These are phyloP conservation scores for Microplitis manilae DNA, from an alignment of 2,888 invertebrate genomes.

Conservation along the genomic window DNA sequence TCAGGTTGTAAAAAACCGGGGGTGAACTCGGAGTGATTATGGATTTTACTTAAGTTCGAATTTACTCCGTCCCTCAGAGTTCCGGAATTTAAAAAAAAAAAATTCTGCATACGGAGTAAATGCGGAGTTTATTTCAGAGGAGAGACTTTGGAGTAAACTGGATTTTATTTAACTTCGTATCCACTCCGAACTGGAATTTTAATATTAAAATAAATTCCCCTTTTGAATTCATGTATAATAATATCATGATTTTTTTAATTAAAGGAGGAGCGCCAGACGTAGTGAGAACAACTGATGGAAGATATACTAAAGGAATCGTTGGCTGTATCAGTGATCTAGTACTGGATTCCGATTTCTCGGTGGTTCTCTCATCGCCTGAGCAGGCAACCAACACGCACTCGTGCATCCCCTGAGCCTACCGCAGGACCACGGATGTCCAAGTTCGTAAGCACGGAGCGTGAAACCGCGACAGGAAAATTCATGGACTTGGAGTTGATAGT, in stretches of 20 bases:
- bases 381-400: slow-evolving; percentile 76
- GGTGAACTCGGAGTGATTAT: no score
- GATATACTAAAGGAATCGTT: slow-evolving; percentile 82
- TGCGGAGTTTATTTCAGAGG: no score
- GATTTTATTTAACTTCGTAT: no score
- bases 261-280: slow-evolving; percentile 87
- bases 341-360: slow-evolving; percentile 84
- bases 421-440: not conserved
- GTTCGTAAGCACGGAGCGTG: slow-evolving; percentile 19
- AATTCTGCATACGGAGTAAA: no score
- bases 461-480: slow-evolving; percentile 25
- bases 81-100: no score
- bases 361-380: slow-evolving; percentile 80
- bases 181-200: no score
- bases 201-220: no score
- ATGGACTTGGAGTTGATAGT: slow-evolving; percentile 7
- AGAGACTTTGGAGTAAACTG: no score
- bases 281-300: slow-evolving; percentile 79
- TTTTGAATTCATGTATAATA: no score
- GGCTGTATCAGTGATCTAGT: slow-evolving; percentile 90
- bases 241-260: slow-evolving; percentile 38
- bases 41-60: no score
- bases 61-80: no score
- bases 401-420: slow-evolving; percentile 66
- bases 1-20: no score